These are phyloP conservation scores for Aethes cnicana DNA, from an alignment of 2,888 invertebrate genomes.

Conservation along the genomic window DNA sequence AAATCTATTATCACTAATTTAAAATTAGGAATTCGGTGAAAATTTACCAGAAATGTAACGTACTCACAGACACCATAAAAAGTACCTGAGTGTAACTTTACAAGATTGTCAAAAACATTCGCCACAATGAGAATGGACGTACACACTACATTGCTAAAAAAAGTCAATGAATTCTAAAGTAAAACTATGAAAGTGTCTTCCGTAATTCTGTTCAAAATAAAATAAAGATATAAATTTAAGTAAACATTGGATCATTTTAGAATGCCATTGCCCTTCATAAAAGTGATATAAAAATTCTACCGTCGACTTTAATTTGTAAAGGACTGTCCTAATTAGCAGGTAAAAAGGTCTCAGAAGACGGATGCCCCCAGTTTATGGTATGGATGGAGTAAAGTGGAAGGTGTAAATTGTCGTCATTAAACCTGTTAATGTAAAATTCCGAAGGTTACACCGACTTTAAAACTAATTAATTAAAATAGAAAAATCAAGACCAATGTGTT, in stretches of 20 bases:
- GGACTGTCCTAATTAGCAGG: conserved; percentile 26
- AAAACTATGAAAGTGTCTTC: not conserved
- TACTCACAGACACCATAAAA: too few species aligned
- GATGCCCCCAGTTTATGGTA: conserved; percentile 17
- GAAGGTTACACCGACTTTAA: conserved; percentile 8
- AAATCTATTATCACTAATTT: too few species aligned
- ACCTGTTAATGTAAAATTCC: conserved; percentile 16
- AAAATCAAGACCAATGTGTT: too few species aligned
- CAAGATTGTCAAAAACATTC: too few species aligned
- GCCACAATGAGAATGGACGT: too few species aligned
- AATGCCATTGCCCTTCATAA: conserved; percentile 12
- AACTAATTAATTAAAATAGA: conserved; percentile 11
- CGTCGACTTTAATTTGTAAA: conserved; percentile 20
- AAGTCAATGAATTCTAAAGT: too few species aligned
- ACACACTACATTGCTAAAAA: too few species aligned
- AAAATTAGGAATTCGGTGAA: too few species aligned
- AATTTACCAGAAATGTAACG: too few species aligned
- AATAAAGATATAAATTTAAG: not conserved
- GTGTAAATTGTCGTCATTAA: conserved; percentile 31
- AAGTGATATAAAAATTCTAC: conserved; percentile 20
- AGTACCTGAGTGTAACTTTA: too few species aligned
- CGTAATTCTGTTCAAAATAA: not conserved
- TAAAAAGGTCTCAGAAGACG: conserved; percentile 17
- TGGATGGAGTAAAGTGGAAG: conserved; percentile 17
- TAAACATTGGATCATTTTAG: conserved; percentile 9